Percentiles rank a stretch among this genome's conserved stretches.
Conservation (phyloP, 2,113 vertebrate species). For the Podarcis raffonei region DNA sequence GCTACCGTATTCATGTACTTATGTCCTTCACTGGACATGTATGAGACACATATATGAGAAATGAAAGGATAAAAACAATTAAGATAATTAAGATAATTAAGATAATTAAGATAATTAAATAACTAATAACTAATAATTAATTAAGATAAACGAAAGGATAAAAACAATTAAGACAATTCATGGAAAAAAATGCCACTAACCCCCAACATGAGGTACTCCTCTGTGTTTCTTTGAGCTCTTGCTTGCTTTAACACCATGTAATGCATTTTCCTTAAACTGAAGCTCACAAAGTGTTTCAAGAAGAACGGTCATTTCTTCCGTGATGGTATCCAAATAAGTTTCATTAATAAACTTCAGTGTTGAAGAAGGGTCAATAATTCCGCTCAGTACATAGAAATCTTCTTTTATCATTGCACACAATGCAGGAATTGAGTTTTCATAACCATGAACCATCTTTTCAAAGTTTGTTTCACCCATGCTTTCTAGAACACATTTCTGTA, state of each 20-base stretch:
- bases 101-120: no score
- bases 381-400: conserved; percentile 83
- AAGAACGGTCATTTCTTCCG: conserved; percentile 81
- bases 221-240: conserved; percentile 82
- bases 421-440: conserved; percentile 73
- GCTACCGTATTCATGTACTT: neutral
- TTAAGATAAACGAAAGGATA: conserved; percentile 7
- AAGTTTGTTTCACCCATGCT: conserved; percentile 82
- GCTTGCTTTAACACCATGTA: conserved; percentile 75
- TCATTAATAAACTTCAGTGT: conserved; percentile 86
- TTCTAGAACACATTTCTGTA: conserved; percentile 76
- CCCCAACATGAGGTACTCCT: conserved; percentile 76
- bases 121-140: no score
- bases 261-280: conserved; percentile 83
- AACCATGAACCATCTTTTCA: conserved; percentile 76
- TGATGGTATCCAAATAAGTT: conserved; percentile 85
- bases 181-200: conserved; percentile 69
- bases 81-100: no score
- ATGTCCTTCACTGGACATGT: neutral
- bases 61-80: neutral
- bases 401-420: conserved; percentile 83
- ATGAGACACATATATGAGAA: neutral
- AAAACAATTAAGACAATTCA: conserved; percentile 26
- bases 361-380: conserved; percentile 77
- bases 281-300: conserved; percentile 86